Conservation (phyloP, 2,113 vertebrate genomes). For the Miniopterus natalensis region DNA sequence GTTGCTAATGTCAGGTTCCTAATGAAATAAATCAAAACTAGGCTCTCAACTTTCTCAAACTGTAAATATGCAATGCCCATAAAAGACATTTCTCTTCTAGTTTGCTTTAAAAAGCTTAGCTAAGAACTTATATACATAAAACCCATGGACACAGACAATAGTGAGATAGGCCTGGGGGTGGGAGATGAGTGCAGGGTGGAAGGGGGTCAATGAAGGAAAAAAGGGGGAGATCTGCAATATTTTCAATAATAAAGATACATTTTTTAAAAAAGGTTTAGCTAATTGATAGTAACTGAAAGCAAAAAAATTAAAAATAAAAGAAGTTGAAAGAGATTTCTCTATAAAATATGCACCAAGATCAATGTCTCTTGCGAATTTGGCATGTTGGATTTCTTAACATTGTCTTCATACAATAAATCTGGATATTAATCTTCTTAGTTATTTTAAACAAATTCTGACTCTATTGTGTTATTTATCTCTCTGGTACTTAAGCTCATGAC, state of each 20-base stretch:
- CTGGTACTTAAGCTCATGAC: conserved; percentile 27
- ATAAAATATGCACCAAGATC: neutral
- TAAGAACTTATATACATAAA: conserved; percentile 37
- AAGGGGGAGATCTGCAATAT: no score
- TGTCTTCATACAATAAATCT: conserved; percentile 42
- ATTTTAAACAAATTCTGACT: conserved; percentile 20
- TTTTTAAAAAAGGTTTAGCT: conserved; percentile 56
- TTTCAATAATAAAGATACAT: no score
- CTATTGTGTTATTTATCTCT: neutral
- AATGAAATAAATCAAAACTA: conserved; percentile 43
- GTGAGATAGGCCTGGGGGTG: no score
- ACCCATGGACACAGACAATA: no score
- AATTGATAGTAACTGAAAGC: conserved; percentile 80
- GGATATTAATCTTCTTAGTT: conserved; percentile 60
- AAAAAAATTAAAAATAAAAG: conserved; percentile 60
- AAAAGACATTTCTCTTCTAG: conserved; percentile 22
- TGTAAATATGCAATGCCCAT: neutral
- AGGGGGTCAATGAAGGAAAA: no score
- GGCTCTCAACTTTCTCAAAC: neutral
- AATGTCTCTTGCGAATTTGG: neutral
- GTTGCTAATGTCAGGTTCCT: neutral
- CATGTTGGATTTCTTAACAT: neutral
- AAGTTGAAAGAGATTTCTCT: conserved; percentile 66
- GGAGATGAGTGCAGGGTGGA: no score
- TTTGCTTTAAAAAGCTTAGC: conserved; percentile 74